Percentiles rank a stretch among this genome's conserved stretches.
Evolutionary conservation across 2,113 vertebrate species (phyloP).

Genomic region (Ciconia boyciana): DNA sequence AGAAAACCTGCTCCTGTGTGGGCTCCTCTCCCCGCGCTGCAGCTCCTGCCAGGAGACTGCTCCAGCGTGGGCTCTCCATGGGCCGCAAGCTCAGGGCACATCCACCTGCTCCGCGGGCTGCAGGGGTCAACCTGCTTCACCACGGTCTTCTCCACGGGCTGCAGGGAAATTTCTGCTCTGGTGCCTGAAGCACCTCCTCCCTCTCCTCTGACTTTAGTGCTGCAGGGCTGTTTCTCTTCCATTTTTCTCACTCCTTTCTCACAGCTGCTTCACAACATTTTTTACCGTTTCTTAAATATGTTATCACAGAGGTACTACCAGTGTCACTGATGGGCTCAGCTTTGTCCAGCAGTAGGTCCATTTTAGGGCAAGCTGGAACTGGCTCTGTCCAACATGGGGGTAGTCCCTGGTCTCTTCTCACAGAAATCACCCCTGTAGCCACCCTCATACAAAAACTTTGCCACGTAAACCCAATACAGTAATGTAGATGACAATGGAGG

Average conservation of each 20-base stretch:
- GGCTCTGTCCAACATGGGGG: rapidly evolving
- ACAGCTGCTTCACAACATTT: background rate
- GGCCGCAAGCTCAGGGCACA: background rate
- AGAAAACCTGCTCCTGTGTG: background rate
- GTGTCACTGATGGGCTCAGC: background rate
- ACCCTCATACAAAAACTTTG: background rate
- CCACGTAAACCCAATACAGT: background rate
- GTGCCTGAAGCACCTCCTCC: background rate
- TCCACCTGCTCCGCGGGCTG: background rate
- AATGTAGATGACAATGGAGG: background rate
- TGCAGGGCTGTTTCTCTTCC: background rate
- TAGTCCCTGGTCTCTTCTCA: background rate
- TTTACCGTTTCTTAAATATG: background rate
- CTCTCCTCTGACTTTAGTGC: background rate
- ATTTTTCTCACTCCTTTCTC: background rate
- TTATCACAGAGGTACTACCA: too few species aligned
- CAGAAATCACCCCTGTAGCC: background rate
- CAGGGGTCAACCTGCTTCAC: background rate
- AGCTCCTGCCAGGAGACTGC: background rate
- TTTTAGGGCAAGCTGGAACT: background rate
- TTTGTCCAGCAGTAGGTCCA: background rate
- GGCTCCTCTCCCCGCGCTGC: background rate
- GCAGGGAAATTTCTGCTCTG: background rate
- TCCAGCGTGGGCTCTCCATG: background rate
- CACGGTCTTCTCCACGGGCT: background rate